Evolutionary conservation across 2,113 vertebrate genomes (phyloP).

Genomic region (Promerops cafer): DNA sequence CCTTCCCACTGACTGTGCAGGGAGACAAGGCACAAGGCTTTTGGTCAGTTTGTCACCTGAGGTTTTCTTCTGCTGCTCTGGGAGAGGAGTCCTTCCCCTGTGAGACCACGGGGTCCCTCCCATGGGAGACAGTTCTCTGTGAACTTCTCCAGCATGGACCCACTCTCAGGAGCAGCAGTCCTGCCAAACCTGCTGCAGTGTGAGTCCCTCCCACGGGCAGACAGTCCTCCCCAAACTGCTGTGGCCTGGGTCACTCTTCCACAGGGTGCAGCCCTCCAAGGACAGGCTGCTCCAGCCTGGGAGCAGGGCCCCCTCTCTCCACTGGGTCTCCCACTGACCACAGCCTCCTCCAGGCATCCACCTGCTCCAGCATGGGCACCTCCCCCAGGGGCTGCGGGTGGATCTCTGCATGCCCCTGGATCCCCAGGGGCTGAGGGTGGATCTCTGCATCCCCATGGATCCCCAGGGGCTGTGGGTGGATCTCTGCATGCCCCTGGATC

Average conservation of each 20-base stretch:
- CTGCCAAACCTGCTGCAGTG: neutral
- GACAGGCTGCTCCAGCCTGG: neutral
- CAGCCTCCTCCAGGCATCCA: neutral
- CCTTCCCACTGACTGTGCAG: fast-evolving
- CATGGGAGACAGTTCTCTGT: neutral
- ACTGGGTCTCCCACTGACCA: neutral
- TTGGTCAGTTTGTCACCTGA: neutral
- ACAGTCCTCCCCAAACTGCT: neutral
- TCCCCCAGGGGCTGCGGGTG: neutral
- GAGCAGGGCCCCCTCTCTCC: neutral
- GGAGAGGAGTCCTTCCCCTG: neutral
- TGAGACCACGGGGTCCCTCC: fast-evolving
- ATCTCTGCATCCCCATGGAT: neutral
- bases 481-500: neutral
- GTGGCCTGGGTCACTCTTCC: neutral
- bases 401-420: neutral
- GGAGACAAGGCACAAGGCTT: neutral
- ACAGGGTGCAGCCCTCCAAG: neutral
- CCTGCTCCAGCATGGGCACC: neutral
- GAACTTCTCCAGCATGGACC: neutral
- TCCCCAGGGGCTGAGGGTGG: neutral
- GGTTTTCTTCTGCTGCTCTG: neutral
- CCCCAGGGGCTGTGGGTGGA: too few species aligned
- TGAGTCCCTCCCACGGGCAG: neutral
- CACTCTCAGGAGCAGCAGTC: neutral